Evolutionary conservation across 2,888 invertebrate species (phyloP).

Genomic region (Drosophila maculinotata): DNA sequence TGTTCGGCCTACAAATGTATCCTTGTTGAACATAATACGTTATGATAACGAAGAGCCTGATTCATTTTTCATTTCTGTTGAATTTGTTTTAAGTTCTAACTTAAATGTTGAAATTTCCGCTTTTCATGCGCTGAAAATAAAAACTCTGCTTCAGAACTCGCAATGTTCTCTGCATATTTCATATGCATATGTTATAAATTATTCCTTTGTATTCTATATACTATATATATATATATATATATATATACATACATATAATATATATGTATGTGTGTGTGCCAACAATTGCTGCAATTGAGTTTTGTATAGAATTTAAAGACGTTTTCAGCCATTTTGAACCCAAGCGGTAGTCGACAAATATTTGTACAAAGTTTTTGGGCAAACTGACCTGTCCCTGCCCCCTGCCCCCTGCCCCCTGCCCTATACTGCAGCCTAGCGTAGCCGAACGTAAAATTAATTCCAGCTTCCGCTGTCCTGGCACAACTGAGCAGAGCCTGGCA

Average conservation of each 20-base stretch:
- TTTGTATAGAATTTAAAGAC: constrained; percentile 29
- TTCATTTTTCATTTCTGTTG: neutral
- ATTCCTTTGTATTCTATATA: constrained; percentile 27
- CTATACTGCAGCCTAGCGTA: constrained; percentile 52
- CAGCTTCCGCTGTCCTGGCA: constrained; percentile 61
- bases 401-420: neutral
- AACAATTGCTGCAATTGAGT: constrained; percentile 40
- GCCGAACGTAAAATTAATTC: constrained; percentile 74
- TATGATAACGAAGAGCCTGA: too few species aligned
- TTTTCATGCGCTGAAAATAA: neutral
- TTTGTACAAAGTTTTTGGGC: constrained; percentile 61
- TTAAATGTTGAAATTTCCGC: neutral
- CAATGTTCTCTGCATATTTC: neutral
- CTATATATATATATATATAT: neutral
- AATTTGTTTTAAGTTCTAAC: neutral
- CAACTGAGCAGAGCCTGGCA: constrained; percentile 34
- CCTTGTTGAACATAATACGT: too few species aligned
- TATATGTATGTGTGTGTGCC: neutral
- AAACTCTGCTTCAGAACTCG: constrained; percentile 2
- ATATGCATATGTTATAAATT: constrained; percentile 21
- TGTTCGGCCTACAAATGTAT: too few species aligned
- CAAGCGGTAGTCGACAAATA: constrained; percentile 61
- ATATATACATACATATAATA: constrained; percentile 3
- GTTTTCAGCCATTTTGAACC: constrained; percentile 40
- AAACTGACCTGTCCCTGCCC: constrained; percentile 16